These are phyloP conservation scores for Aselliscus stoliczkanus DNA, from an alignment of 2,797 vertebrate species.

Conservation along the genomic window DNA sequence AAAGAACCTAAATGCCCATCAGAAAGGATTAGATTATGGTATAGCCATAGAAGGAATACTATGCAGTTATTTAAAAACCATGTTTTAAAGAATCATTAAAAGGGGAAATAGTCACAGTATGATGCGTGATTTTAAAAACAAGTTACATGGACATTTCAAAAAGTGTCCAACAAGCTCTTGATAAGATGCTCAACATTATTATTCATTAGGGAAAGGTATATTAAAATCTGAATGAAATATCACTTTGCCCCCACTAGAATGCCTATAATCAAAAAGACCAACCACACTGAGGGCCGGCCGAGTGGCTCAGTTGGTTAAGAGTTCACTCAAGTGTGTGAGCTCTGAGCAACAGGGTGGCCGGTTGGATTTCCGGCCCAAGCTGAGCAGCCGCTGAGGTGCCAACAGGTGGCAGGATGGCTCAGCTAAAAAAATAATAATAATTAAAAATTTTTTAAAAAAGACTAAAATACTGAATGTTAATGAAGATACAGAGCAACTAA, in stretches of 20 bases:
- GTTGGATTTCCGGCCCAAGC: no score
- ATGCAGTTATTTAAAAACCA: background rate
- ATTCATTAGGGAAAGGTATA: background rate
- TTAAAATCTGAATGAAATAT: background rate
- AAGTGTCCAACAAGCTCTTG: background rate
- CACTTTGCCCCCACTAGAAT: background rate
- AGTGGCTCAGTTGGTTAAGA: no score
- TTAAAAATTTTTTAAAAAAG: no score
- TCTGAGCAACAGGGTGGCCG: no score
- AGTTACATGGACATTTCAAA: background rate
- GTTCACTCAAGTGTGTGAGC: no score
- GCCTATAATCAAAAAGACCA: background rate
- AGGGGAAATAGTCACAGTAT: background rate
- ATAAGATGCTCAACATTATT: background rate
- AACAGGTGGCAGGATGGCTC: no score
- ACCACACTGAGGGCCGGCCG: background rate
- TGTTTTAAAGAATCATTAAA: constrained; percentile 21
- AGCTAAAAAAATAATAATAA: no score
- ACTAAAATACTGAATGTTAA: background rate
- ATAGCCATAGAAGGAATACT: background rate
- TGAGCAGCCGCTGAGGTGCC: no score
- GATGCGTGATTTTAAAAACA: background rate
- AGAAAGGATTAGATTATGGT: background rate
- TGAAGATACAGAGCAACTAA: background rate
- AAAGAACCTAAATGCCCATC: background rate